A percentile compares a stretch with the other conserved stretches of the same genome.
phyloP scores from a whole-genome alignment of 2,888 invertebrate genomes.

The Escarpia spicata region DNA sequence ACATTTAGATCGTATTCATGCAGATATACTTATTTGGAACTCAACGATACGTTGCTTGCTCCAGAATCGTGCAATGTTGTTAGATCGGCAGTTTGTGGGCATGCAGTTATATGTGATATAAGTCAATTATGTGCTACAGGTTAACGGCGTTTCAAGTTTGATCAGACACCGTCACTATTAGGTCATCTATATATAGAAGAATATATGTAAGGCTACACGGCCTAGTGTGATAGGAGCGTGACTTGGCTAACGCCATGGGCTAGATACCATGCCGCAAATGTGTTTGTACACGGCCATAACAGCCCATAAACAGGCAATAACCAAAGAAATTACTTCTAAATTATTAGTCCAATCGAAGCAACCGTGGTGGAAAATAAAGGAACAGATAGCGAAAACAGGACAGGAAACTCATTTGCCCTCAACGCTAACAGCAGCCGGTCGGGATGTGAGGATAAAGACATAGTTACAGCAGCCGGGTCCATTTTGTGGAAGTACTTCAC shows the following conservation, averaged over 20 bases:
- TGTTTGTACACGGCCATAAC: conserved; percentile 5
- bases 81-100: background rate
- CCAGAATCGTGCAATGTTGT: background rate
- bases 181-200: conserved; percentile 7
- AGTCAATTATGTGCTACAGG: background rate
- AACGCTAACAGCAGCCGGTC: background rate
- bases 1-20: background rate
- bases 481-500: conserved; percentile 12
- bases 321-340: background rate
- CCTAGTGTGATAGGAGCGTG: background rate
- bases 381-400: background rate
- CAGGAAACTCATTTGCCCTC: background rate
- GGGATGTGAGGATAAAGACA: conserved; percentile 1
- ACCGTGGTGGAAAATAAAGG: background rate
- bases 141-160: background rate
- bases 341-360: background rate
- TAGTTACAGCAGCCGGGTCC: conserved; percentile 12
- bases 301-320: conserved; percentile 3
- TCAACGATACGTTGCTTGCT: background rate
- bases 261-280: background rate
- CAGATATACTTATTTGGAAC: background rate
- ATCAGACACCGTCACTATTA: background rate
- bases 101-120: background rate
- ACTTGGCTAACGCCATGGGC: background rate
- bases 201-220: background rate